These are phyloP conservation scores for Neodiprion virginianus DNA, from an alignment of 1,140 invertebrate species.

Conservation along the genomic window DNA sequence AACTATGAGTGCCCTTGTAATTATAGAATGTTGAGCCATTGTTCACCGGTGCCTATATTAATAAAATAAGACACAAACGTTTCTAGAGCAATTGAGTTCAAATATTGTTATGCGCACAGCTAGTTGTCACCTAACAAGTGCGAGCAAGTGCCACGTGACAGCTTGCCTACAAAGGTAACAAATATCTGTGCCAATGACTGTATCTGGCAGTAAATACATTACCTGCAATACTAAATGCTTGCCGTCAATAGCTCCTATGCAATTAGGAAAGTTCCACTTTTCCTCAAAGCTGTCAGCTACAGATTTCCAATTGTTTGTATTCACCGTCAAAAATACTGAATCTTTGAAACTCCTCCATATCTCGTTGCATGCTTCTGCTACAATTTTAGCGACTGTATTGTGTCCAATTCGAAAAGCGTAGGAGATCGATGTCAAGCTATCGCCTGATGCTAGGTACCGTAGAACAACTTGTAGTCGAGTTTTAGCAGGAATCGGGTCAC, in stretches of 20 bases:
- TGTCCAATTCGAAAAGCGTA: too few species aligned
- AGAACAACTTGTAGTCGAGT: too few species aligned
- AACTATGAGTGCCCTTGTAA: conserved; percentile 48
- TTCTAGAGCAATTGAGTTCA: background rate
- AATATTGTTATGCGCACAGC: background rate
- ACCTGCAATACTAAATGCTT: conserved; percentile 44
- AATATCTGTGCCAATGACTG: background rate
- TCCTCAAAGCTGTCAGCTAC: background rate
- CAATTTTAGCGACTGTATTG: too few species aligned
- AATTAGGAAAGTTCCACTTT: conserved; percentile 36
- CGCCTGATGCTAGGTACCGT: too few species aligned
- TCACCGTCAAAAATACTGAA: background rate
- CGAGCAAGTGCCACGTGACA: background rate
- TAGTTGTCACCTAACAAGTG: background rate
- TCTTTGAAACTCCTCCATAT: background rate
- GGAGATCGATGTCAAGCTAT: too few species aligned
- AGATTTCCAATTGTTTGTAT: background rate
- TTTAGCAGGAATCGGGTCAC: too few species aligned
- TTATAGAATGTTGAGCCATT: conserved; percentile 47
- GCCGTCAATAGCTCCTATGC: conserved; percentile 56
- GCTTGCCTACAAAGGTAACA: background rate
- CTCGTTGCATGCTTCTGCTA: too few species aligned
- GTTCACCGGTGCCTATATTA: conserved; percentile 39
- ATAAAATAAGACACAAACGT: conserved; percentile 16
- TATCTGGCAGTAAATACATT: conserved; percentile 8